Evolutionary conservation across 2,113 vertebrate genomes (phyloP), one percentile per base, ranked within the genome.

Genomic region (Cyprinodon variegatus): DNA sequence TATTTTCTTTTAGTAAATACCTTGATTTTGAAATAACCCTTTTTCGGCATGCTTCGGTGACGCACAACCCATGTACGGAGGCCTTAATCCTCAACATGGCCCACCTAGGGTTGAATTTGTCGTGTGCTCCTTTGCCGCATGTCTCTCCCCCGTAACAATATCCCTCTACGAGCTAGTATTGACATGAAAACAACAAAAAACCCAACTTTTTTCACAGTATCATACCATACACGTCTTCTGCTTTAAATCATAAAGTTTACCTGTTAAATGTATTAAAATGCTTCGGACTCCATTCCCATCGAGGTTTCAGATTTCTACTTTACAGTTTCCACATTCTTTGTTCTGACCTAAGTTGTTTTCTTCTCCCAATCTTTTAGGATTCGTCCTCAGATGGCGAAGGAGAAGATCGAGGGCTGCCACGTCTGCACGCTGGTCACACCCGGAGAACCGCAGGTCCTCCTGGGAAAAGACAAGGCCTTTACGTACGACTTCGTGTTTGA

Each of bases 391-490:
- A 96, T 98, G 91, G 94, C 97, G 38, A 99, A 98, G 83, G 98
- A 99, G 94, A 98, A 99, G 91, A 97, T 98, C 22, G 97, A 99
- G 77, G 97, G 98, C 83, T 99, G 98, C 65, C 98, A 99, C 61
- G 95, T 98, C 87, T 99, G 98, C 41, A 99, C 97, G 0, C 95
- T 96, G 0, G 97, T 99, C 83, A 97, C 97, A 0, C 97, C 97
- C 0, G 96, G 97, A 0, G 98, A 99, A 84, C 97, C 98, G 37
- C 97, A 99, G 76, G 96, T 99, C 59, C 95, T 99, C 48, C 93
- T 99, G 91, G 98, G 98, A 70, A 99, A 99, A 89, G 98, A 99
- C 94, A 99, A 99, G 76, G 97, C 98, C 84, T 99, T 99, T 90
- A 99, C 98, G 64, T 99, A 98, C 0, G 98, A 99, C 94, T 98